Conservation (phyloP, 1,140 invertebrate species). For the Brachionus asplanchnoidis region DNA sequence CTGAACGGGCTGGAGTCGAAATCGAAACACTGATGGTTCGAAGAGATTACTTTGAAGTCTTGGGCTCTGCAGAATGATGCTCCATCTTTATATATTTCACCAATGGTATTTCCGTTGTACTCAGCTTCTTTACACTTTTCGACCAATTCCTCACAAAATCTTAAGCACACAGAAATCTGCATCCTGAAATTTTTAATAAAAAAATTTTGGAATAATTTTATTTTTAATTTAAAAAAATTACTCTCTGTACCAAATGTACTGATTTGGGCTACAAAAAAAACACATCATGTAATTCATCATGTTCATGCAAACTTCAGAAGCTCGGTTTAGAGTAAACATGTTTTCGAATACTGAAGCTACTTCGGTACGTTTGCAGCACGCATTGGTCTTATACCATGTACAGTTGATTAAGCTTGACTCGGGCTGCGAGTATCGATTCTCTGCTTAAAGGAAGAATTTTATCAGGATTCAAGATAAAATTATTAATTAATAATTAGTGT, state of each 20-base stretch:
- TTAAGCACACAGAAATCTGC: slow-evolving; percentile 51
- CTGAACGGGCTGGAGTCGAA: slow-evolving; percentile 55
- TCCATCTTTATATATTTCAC: slow-evolving; percentile 52
- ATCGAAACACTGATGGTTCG: slow-evolving; percentile 52
- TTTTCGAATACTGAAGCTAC: slow-evolving; percentile 57
- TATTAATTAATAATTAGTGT: neutral
- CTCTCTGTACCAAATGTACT: slow-evolving; percentile 53
- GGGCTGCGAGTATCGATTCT: slow-evolving; percentile 46
- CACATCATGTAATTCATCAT: slow-evolving; percentile 58
- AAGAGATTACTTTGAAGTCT: slow-evolving; percentile 52
- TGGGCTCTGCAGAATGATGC: slow-evolving; percentile 54
- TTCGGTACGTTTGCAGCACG: slow-evolving; percentile 57
- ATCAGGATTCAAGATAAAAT: neutral
- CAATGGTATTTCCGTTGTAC: slow-evolving; percentile 50
- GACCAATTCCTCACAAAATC: slow-evolving; percentile 52
- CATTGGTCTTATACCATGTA: slow-evolving; percentile 54
- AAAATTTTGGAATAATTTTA: neutral
- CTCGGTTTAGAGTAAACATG: slow-evolving; percentile 53
- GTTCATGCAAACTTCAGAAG: slow-evolving; percentile 50
- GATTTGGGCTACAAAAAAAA: slow-evolving; percentile 57
- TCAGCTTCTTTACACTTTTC: slow-evolving; percentile 51
- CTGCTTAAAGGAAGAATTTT: slow-evolving; percentile 46
- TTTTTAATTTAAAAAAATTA: slow-evolving; percentile 39
- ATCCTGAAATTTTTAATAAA: slow-evolving; percentile 44
- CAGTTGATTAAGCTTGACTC: slow-evolving; percentile 55